Evolutionary conservation across 1,140 invertebrate species (phyloP), one percentile per base, ranked within the genome.

Genomic region (Radopholus similis): DNA sequence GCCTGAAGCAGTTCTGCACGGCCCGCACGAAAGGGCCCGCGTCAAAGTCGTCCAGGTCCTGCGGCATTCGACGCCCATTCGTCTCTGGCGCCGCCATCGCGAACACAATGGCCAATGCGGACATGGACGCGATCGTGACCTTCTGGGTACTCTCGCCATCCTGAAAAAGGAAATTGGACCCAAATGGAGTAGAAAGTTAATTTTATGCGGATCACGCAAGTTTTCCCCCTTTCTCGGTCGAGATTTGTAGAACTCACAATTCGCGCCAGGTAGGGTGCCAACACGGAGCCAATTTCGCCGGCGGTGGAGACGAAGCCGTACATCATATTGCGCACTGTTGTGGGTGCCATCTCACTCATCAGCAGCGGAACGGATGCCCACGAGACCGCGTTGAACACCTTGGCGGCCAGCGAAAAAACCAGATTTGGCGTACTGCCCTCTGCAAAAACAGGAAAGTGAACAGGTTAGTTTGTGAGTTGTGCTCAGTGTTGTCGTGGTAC

Each of bases 231-330:
- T n/a, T n/a, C n/a, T n/a, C n/a, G n/a, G n/a, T n/a, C n/a, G n/a
- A n/a, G n/a, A n/a, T n/a, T n/a, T n/a, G n/a, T n/a, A n/a, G n/a
- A n/a, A n/a, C n/a, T 47, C 2, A 60, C 58, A 60, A 60, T 60
- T 40, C 58, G 21, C 30, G 73, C 77, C 34, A 78, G 37, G 68
- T 75, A 75, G n/a, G 73, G 73, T 26, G 73, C 73, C 34, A 77
- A 40, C 34, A 77, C 63, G 32, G 75, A 74, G 4, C 75, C 73
- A 56, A 70, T 47, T 53, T 75, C 73, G 21, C 73, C 73, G 21
- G 66, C 32, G 51, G 58, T 60, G n/a, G 58, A 76, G 73, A 59
- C 54, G 38, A 65, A 53, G 28, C 60, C 42, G 28, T 64, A 54
- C 34, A 35, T 64, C 32, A 68, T 64, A 54, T 75, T 75, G 38